Evolutionary conservation across 1,140 invertebrate genomes (phyloP).

Genomic region (Zophobas morio): DNA sequence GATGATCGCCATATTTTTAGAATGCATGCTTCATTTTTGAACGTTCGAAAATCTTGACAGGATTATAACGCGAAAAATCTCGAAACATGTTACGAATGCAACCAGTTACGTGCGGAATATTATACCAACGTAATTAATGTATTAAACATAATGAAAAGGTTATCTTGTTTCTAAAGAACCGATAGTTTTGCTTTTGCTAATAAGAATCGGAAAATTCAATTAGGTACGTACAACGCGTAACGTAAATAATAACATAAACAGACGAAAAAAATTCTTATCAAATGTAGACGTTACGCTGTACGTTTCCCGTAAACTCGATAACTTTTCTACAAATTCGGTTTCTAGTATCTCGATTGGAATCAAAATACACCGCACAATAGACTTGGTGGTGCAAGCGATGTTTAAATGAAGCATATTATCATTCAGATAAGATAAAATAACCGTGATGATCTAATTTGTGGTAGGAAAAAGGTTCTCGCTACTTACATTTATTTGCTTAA

Average conservation of each 20-base stretch:
- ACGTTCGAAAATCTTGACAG: constrained; percentile 8
- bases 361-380: constrained; percentile 32
- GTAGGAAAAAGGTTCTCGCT: constrained; percentile 4
- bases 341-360: constrained; percentile 1
- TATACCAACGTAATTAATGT: constrained; percentile 7
- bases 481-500: constrained; percentile 25
- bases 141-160: constrained; percentile 40
- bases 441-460: constrained; percentile 41
- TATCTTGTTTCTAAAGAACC: constrained; percentile 31
- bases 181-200: constrained; percentile 5
- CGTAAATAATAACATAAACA: constrained; percentile 25
- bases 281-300: constrained; percentile 22
- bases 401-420: constrained; percentile 28
- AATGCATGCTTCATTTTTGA: constrained; percentile 32
- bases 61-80: constrained; percentile 15
- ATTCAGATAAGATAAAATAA: constrained; percentile 35
- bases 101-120: constrained; percentile 13
- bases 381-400: constrained; percentile 25
- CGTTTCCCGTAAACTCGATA: constrained; percentile 6
- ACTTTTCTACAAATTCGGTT: constrained; percentile 13
- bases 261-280: constrained; percentile 13
- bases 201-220: constrained; percentile 2
- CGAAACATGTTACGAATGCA: constrained; percentile 10
- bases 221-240: constrained; percentile 1
- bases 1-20: constrained; percentile 42